A percentile compares a stretch with the other conserved stretches of the same genome.
Evolutionary conservation across 2,113 vertebrate genomes (phyloP).

Genomic region (Prunella fulvescens): DNA sequence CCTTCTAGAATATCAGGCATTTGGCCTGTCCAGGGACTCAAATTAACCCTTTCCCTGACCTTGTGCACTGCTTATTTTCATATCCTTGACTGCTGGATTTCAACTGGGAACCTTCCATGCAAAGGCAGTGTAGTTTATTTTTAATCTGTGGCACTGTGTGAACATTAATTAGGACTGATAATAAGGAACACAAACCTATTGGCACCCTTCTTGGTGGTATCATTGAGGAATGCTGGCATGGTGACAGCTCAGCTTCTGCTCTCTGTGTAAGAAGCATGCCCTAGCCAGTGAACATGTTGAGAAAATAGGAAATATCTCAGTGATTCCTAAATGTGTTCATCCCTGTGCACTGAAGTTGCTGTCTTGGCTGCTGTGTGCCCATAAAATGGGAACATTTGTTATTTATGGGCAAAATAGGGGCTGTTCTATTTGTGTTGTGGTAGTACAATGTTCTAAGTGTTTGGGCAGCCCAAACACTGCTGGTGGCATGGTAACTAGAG

Average conservation of each 20-base stretch:
- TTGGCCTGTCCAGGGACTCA: not conserved
- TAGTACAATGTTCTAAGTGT: not conserved
- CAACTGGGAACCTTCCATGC: not conserved
- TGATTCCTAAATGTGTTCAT: not conserved
- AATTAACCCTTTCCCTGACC: not conserved
- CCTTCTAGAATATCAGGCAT: not conserved
- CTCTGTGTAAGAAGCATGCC: rapidly evolving
- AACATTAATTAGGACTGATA: not conserved
- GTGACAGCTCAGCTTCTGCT: slow-evolving; percentile 8
- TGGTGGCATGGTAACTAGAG: not conserved
- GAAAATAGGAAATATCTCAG: not conserved
- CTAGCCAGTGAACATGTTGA: not conserved
- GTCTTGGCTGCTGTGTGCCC: not conserved
- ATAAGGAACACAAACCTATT: not conserved
- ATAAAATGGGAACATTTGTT: not conserved
- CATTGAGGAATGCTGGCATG: not conserved
- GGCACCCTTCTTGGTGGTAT: not conserved
- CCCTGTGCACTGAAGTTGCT: not conserved
- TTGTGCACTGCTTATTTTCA: not conserved
- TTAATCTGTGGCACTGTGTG: not conserved
- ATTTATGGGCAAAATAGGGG: slow-evolving; percentile 12
- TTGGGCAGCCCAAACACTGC: not conserved
- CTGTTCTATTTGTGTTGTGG: not conserved
- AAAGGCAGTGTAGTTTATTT: not conserved
- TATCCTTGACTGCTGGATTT: not conserved